Evolutionary conservation across 2,888 invertebrate species (phyloP).

Genomic region (Anticlea derivata): DNA sequence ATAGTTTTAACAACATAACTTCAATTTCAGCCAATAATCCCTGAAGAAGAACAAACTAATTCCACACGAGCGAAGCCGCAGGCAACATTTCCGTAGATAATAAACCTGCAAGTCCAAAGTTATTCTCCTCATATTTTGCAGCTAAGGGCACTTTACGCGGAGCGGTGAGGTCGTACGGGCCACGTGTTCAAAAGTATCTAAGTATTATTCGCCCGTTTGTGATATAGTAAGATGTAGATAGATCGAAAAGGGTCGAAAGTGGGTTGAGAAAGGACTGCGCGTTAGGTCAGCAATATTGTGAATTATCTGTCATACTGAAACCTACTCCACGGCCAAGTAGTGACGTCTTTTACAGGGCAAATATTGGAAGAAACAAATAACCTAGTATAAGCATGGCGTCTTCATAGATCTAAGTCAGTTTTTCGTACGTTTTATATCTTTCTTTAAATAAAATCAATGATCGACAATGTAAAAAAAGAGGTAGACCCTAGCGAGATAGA

Average conservation of each 20-base stretch:
- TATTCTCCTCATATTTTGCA: slow-evolving; percentile 28
- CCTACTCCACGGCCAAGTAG: too few relatives aligned
- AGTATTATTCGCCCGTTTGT: slow-evolving; percentile 21
- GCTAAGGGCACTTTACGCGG: slow-evolving; percentile 17
- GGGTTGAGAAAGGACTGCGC: slow-evolving; percentile 7
- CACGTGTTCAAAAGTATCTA: slow-evolving; percentile 22
- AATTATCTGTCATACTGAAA: slow-evolving; percentile 8
- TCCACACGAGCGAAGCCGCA: slow-evolving; percentile 18
- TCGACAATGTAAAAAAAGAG: too few relatives aligned
- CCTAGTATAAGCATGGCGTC: too few relatives aligned
- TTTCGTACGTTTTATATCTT: too few relatives aligned
- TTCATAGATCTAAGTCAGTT: too few relatives aligned
- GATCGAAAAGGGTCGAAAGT: slow-evolving; percentile 14
- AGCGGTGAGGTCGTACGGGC: slow-evolving; percentile 3
- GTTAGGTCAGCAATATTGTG: slow-evolving; percentile 20
- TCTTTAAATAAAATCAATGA: too few relatives aligned
- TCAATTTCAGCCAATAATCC: slow-evolving; percentile 20
- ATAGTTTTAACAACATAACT: slow-evolving; percentile 9
- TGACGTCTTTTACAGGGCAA: too few relatives aligned
- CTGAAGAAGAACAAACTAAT: slow-evolving; percentile 18
- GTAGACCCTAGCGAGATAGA: too few relatives aligned
- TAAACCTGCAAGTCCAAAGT: slow-evolving; percentile 27
- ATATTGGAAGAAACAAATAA: too few relatives aligned
- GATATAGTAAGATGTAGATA: slow-evolving; percentile 27
- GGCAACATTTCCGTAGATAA: slow-evolving; percentile 26